phyloP scores from a whole-genome alignment of 2,113 vertebrate genomes.

The Phoxinus phoxinus region DNA sequence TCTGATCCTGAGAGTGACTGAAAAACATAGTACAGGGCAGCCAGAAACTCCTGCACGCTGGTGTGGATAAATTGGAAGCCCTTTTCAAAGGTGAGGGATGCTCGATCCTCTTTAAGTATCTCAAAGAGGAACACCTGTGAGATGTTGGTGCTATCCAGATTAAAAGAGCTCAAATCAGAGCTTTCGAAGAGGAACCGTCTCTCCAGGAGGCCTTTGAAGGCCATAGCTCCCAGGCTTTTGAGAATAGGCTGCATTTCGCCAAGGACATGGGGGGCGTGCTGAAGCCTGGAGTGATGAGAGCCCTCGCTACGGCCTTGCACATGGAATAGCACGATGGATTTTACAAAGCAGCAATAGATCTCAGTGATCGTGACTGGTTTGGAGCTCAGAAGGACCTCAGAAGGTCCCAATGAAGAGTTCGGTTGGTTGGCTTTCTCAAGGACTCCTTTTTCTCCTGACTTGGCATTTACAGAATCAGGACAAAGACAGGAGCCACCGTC shows the following conservation, averaged over 20 bases:
- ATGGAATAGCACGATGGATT: slow-evolving; percentile 64
- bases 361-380: slow-evolving; percentile 58
- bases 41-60: slow-evolving; percentile 66
- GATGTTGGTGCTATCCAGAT: slow-evolving; percentile 47
- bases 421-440: background rate
- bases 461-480: background rate
- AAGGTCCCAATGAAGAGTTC: background rate
- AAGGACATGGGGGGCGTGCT: slow-evolving; percentile 56
- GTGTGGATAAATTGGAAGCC: slow-evolving; percentile 66
- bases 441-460: background rate
- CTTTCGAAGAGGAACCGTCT: slow-evolving; percentile 61
- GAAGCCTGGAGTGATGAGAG: slow-evolving; percentile 52
- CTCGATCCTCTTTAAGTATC: slow-evolving; percentile 58
- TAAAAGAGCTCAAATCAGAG: slow-evolving; percentile 58
- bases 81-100: slow-evolving; percentile 58
- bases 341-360: slow-evolving; percentile 67
- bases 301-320: slow-evolving; percentile 50
- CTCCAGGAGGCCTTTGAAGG: slow-evolving; percentile 65
- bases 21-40: slow-evolving; percentile 61
- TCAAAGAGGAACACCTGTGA: slow-evolving; percentile 59
- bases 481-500: slow-evolving; percentile 44
- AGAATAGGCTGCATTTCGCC: slow-evolving; percentile 47
- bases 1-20: slow-evolving; percentile 59
- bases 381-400: background rate
- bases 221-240: slow-evolving; percentile 58